Evolutionary conservation across 1,140 invertebrate species (phyloP).

Genomic region (Hesperophylax magnus): DNA sequence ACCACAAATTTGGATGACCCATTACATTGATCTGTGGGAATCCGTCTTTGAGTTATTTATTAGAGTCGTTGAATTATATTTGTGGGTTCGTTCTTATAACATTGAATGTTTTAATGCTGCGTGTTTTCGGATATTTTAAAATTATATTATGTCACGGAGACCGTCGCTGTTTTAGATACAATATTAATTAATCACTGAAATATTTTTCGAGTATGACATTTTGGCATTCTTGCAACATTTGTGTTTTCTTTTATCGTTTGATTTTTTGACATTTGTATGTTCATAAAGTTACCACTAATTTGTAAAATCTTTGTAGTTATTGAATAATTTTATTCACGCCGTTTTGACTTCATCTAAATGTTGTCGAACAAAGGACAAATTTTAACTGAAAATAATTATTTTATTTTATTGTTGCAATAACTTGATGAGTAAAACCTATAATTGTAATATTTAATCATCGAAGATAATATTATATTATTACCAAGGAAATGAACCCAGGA

Average conservation of each 20-base stretch:
- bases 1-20: slow-evolving; percentile 32
- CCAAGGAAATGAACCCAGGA: too few species aligned
- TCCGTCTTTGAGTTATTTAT: slow-evolving; percentile 30
- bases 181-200: slow-evolving; percentile 16
- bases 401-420: too few species aligned
- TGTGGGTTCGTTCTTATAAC: slow-evolving; percentile 14
- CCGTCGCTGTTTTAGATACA: slow-evolving; percentile 7
- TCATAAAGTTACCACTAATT: too few species aligned
- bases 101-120: slow-evolving; percentile 29
- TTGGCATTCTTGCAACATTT: slow-evolving; percentile 6
- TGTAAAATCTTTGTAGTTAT: too few species aligned
- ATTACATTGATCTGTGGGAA: slow-evolving; percentile 31
- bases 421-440: too few species aligned
- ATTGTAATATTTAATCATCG: too few species aligned
- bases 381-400: too few species aligned
- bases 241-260: slow-evolving; percentile 6
- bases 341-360: too few species aligned
- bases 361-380: too few species aligned
- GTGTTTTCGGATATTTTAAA: not conserved
- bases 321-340: too few species aligned
- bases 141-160: slow-evolving; percentile 1
- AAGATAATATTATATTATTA: too few species aligned
- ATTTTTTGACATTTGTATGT: slow-evolving; percentile 15
- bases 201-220: slow-evolving; percentile 14
- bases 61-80: slow-evolving; percentile 20